phyloP scores from a whole-genome alignment of 2,113 vertebrate species.

The Lethenteron reissneri region DNA sequence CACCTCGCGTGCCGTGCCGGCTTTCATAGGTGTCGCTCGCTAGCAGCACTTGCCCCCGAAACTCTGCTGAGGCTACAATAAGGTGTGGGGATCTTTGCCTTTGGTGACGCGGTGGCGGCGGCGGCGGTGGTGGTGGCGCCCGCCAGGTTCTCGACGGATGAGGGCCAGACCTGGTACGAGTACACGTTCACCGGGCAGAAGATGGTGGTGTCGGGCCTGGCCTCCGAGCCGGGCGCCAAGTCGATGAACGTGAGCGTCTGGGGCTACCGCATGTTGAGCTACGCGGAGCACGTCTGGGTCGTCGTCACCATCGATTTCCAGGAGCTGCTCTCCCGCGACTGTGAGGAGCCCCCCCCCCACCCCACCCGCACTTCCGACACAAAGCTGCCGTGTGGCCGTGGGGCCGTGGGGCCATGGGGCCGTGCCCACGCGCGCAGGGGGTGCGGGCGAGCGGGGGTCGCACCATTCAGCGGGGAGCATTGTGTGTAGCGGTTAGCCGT shows the following conservation, averaged over 20 bases:
- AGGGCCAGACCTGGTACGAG: constrained; percentile 65
- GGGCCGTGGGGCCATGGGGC: no score
- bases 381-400: no score
- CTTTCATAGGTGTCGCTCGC: no score
- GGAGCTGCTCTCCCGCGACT: constrained; percentile 43
- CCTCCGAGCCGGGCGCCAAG: constrained; percentile 56
- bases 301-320: constrained; percentile 72
- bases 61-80: no score
- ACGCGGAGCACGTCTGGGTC: constrained; percentile 37
- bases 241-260: constrained; percentile 78
- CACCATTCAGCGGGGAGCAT: no score
- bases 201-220: constrained; percentile 58
- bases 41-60: no score
- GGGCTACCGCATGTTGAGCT: constrained; percentile 39
- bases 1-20: not conserved
- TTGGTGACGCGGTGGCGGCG: no score
- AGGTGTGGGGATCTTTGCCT: no score
- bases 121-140: not conserved
- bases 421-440: no score
- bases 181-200: constrained; percentile 42
- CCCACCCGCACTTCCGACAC: no score
- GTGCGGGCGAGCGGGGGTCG: no score
- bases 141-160: constrained; percentile 66
- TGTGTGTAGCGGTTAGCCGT: no score
- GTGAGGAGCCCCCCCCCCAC: constrained; percentile 28